phyloP scores from a whole-genome alignment of 2,888 invertebrate species.

The Orchesellides sinensis region DNA sequence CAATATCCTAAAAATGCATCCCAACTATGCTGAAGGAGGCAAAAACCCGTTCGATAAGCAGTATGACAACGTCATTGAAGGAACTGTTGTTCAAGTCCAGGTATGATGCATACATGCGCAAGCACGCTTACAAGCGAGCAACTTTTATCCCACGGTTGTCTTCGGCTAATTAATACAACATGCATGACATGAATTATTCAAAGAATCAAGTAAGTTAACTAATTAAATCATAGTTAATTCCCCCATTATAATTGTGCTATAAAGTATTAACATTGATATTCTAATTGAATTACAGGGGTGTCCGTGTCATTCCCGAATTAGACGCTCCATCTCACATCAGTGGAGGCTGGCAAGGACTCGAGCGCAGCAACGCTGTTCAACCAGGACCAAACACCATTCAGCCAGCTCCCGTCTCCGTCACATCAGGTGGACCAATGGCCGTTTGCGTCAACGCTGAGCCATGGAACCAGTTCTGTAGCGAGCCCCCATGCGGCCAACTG shows the following conservation, averaged over 20 bases:
- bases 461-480: conserved; percentile 74
- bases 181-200: neutral
- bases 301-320: conserved; percentile 93
- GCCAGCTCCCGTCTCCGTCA: conserved; percentile 73
- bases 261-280: neutral
- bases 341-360: conserved; percentile 85
- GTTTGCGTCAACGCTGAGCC: conserved; percentile 75
- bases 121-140: too few relatives aligned
- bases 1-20: conserved; percentile 73
- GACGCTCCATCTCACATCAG: conserved; percentile 95
- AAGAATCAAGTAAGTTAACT: conserved; percentile 77
- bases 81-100: conserved; percentile 74
- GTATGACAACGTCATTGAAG: conserved; percentile 74
- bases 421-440: conserved; percentile 75
- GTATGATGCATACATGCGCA: conserved; percentile 13
- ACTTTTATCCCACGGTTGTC: too few relatives aligned
- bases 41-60: conserved; percentile 74
- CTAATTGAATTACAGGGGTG: conserved; percentile 81
- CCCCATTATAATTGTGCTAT: neutral
- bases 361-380: conserved; percentile 74
- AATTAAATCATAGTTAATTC: neutral
- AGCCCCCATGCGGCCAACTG: conserved; percentile 83
- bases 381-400: conserved; percentile 74
- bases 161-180: too few relatives aligned
- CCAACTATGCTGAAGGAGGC: conserved; percentile 72